Evolutionary conservation across 2,113 vertebrate species (phyloP).

Genomic region (Aptenodytes patagonicus): DNA sequence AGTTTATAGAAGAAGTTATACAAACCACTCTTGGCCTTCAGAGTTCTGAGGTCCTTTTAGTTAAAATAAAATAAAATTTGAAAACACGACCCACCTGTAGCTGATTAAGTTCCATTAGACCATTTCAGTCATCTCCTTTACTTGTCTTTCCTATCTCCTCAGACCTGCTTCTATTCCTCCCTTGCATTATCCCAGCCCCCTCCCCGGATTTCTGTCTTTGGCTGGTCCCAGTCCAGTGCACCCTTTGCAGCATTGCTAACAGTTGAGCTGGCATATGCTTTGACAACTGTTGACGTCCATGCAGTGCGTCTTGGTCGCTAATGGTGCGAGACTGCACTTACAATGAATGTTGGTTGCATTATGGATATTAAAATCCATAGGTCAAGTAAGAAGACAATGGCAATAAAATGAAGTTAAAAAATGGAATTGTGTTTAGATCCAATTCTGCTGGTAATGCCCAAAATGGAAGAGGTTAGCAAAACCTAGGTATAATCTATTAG

Average conservation of each 20-base stretch:
- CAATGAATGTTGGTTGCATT: neutral
- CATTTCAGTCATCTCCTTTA: neutral
- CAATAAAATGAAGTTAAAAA: neutral
- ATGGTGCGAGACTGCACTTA: neutral
- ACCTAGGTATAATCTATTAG: neutral
- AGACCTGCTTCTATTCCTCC: neutral
- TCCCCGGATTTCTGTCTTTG: neutral
- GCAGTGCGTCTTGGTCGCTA: neutral
- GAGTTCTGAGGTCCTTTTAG: neutral
- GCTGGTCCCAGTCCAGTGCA: neutral
- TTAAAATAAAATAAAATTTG: neutral
- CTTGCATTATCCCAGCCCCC: neutral
- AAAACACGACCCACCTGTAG: neutral
- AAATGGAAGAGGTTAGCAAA: neutral
- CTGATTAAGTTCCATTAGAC: neutral
- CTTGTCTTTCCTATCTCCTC: neutral
- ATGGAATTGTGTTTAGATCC: neutral
- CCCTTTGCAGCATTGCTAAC: neutral
- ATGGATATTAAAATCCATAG: neutral
- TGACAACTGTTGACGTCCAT: fast-evolving
- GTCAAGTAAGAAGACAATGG: neutral
- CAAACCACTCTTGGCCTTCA: neutral
- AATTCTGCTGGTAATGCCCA: neutral
- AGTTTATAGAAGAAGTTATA: neutral
- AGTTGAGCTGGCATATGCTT: neutral